Base-by-base conservation (phyloP, 2,888 invertebrate species). In the Philereme transversata region DNA sequence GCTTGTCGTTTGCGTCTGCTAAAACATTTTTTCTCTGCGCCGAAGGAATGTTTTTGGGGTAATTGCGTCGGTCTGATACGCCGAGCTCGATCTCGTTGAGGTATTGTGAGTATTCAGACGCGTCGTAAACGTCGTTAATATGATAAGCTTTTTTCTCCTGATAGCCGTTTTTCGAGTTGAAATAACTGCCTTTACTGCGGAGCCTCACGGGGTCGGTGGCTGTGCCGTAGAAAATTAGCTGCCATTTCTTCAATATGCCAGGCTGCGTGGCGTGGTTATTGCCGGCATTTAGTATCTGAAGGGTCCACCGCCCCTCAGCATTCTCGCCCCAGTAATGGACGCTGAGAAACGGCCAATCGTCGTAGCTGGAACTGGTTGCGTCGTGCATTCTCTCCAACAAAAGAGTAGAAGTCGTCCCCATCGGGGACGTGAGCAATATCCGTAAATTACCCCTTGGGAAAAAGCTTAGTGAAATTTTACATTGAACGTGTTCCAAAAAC, bases 321-420 rank as follows among this genome's bases (percentile, higher is more conserved):
- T 96, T 97, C 86, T 97, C 97, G 34, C 99, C 99, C 99, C 99
- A 99, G 89, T 97, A 99, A 86, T 99, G 99, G 11, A 99, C 99
- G 79, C 98, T 98, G 75, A 99, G 94, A 94, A 99, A 99, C 9
- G 99, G 99, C 99, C 99, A 99, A 84, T 99, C 98, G 85, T 98
- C 97, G 87, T 99, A 99, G 81, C 97, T 98, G 52, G 97, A 97
- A 83, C 96, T 97, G 60, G 97, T 95, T 60, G 97, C 96, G 87
- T 99, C 99, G 65, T 97, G 94, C 4, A 98, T 98, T 71, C 99
- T 94, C 79, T 98, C 98, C 78, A 98, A 98, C 68, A 99, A 94
- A 72, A 99, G 92, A 11, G 97, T 98, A 36, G 98, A 98, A 22
- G 96, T 96, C 1, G 98, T 99, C 40, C 98, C 98, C 95, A 97